Base-by-base conservation (phyloP, 2,113 vertebrate genomes). In the Cranoglanis bouderius region DNA sequence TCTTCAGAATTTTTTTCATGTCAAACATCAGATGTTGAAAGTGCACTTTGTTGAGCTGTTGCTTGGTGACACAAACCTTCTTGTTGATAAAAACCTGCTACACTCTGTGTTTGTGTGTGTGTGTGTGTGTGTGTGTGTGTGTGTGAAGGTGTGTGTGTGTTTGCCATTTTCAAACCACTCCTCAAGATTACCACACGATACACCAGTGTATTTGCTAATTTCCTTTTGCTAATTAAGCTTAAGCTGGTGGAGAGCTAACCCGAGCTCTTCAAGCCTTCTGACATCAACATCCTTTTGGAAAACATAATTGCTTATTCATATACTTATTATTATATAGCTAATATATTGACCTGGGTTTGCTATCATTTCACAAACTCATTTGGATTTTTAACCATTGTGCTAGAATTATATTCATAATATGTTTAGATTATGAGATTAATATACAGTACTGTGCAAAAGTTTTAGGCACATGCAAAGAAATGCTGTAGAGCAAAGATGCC, bases 21-120 rank as follows among this genome's bases (percentile, higher is more conserved):
- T 55, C 32, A 8, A 5, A n/a, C 51, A 81, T 57, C 32, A 38
- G 6, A 38, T 82, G 53, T 35, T 21, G n/a, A 38, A 57, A 55
- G 51, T 82, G 53, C 53, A 82, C 53, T 38, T 38, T 55, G n/a
- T 35, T 32, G 53, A 57, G 21, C 53, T 38, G 51, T 82, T 82
- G 53, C 80, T 57, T 82, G 80, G 80, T 82, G 51, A 82, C 53
- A 24, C 51, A 57, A 82, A 38, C 32, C 51, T 38, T 82, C 51
- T 35, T 82, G 51, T 35, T 82, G 9, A 82, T 57, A 35, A 38
- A 81, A 51, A 14, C 46, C 7, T 18, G n/a, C 43, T 51, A 77
- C 35, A 24, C 40, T 49, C 43, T 77, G 9, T 26, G 10, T 26
- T 9, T 77, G 21, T 77, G 40, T 77, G 40, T 77, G 21, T 75